These are phyloP conservation scores for Apomyelois bistriatella DNA, from an alignment of 2,888 invertebrate species.

Conservation along the genomic window DNA sequence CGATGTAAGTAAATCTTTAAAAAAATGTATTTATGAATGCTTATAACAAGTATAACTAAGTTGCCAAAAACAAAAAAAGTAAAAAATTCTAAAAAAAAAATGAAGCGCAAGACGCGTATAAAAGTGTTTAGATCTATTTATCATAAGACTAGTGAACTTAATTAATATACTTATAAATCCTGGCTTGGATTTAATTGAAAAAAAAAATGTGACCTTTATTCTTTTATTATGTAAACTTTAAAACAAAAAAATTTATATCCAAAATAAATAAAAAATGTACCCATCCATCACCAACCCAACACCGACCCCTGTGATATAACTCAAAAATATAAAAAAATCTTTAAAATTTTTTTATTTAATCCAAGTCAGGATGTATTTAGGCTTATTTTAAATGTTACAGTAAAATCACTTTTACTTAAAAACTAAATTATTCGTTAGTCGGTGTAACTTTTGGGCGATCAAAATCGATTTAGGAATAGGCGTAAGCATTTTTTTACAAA, in stretches of 20 bases:
- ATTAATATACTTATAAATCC: slow-evolving; percentile 25
- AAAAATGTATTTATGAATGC: too few species aligned
- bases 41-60: too few species aligned
- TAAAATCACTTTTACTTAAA: slow-evolving; percentile 43
- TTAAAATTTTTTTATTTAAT: not conserved
- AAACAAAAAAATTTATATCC: not conserved
- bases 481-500: too few species aligned
- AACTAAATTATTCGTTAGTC: slow-evolving; percentile 16
- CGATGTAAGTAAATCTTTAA: not conserved
- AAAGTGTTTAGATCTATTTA: slow-evolving; percentile 26
- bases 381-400: slow-evolving; percentile 41
- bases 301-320: not conserved
- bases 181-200: slow-evolving; percentile 4
- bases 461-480: not conserved
- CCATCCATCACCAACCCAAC: slow-evolving; percentile 2
- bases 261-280: not conserved
- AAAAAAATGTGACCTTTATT: too few species aligned
- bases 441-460: slow-evolving; percentile 1
- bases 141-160: slow-evolving; percentile 67
- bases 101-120: not conserved
- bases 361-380: slow-evolving; percentile 28
- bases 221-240: too few species aligned
- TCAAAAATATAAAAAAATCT: not conserved
- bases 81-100: not conserved
- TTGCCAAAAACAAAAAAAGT: not conserved